These are phyloP conservation scores for Meloe dianella DNA, from an alignment of 2,888 invertebrate genomes.

Conservation along the genomic window DNA sequence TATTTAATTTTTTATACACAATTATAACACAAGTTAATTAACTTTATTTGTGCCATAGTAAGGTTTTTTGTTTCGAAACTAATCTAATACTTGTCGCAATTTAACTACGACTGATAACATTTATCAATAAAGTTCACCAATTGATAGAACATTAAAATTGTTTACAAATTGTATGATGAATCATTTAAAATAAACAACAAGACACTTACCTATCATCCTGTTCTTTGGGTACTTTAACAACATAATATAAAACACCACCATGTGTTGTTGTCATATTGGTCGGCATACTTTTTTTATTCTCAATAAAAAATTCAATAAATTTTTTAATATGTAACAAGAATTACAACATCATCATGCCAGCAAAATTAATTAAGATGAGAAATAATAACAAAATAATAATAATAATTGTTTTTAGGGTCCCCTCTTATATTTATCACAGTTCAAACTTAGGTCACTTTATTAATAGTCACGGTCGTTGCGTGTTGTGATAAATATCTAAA, in stretches of 20 bases:
- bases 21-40: not conserved
- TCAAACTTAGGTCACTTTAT: slow-evolving; percentile 29
- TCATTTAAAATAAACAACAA: not conserved
- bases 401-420: not conserved
- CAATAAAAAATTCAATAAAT: slow-evolving; percentile 16
- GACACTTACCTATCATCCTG: slow-evolving; percentile 52
- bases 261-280: slow-evolving; percentile 64
- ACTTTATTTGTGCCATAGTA: not conserved
- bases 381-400: not conserved
- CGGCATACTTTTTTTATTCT: slow-evolving; percentile 47
- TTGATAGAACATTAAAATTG: not conserved
- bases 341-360: slow-evolving; percentile 12
- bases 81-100: not conserved
- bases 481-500: not conserved
- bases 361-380: slow-evolving; percentile 9
- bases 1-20: not conserved
- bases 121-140: slow-evolving; percentile 6
- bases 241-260: slow-evolving; percentile 74
- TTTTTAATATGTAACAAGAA: not conserved
- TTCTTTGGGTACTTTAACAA: slow-evolving; percentile 69
- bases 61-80: not conserved
- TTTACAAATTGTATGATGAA: slow-evolving; percentile 1
- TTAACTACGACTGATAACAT: not conserved
- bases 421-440: slow-evolving; percentile 3
- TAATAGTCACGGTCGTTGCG: slow-evolving; percentile 23